These are phyloP conservation scores for Synanthedon vespiformis DNA, from an alignment of 2,888 invertebrate genomes.

Conservation along the genomic window DNA sequence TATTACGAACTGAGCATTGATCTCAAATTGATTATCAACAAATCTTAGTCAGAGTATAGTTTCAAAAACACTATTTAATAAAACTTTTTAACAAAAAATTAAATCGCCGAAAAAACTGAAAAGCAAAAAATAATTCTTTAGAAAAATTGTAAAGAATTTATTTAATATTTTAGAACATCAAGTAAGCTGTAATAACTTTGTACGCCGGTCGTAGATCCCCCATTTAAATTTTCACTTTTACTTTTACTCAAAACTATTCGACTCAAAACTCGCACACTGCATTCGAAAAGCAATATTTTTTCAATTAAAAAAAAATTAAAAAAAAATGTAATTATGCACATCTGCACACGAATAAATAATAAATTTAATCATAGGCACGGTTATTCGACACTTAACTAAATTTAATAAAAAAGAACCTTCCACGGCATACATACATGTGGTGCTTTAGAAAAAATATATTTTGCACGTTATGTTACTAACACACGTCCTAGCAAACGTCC, in stretches of 20 bases:
- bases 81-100: too few relatives aligned
- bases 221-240: background rate
- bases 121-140: too few relatives aligned
- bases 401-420: conserved; percentile 2
- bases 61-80: too few relatives aligned
- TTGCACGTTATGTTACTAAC: conserved; percentile 18
- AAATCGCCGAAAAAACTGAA: too few relatives aligned
- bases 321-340: background rate
- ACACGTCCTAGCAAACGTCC: conserved; percentile 24
- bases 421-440: conserved; percentile 23
- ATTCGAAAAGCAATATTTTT: background rate
- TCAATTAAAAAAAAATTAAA: background rate
- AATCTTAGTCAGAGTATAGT: too few relatives aligned
- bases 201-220: too few relatives aligned
- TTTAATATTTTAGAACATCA: too few relatives aligned
- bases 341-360: background rate
- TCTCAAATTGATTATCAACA: too few relatives aligned
- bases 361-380: background rate
- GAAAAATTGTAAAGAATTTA: too few relatives aligned
- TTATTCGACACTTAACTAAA: background rate
- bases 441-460: conserved; percentile 33
- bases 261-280: background rate
- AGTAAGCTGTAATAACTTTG: too few relatives aligned
- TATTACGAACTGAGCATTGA: too few relatives aligned
- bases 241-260: background rate